phyloP scores from a whole-genome alignment of 2,888 invertebrate species.

The Hydropsyche betteni region DNA sequence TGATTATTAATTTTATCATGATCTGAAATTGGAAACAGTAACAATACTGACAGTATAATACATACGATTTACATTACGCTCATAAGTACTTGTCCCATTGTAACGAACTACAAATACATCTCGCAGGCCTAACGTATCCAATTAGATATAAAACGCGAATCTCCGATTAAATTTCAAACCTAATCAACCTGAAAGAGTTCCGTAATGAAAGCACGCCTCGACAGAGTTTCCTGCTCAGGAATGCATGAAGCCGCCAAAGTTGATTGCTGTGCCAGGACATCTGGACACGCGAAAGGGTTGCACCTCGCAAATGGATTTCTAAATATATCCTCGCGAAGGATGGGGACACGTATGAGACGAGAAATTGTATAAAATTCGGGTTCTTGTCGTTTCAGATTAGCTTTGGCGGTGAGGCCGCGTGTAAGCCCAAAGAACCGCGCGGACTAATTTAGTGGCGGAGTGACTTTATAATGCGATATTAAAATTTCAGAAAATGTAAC shows the following conservation, averaged over 20 bases:
- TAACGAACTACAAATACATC: too few species aligned
- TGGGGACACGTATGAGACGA: neutral
- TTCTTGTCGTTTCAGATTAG: neutral
- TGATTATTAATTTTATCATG: too few species aligned
- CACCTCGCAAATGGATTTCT: constrained; percentile 34
- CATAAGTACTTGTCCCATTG: too few species aligned
- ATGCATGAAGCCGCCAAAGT: constrained; percentile 40
- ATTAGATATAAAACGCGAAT: neutral
- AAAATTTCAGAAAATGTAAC: too few species aligned
- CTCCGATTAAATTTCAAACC: neutral
- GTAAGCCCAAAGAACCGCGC: neutral
- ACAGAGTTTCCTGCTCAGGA: constrained; percentile 1
- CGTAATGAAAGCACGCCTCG: constrained; percentile 34
- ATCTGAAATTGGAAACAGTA: too few species aligned
- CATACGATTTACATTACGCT: too few species aligned
- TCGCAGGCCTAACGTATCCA: too few species aligned
- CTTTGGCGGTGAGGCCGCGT: too few species aligned
- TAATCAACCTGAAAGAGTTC: neutral
- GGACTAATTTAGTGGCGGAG: neutral
- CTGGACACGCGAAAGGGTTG: neutral
- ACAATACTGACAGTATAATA: too few species aligned
- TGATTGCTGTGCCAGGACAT: constrained; percentile 28
- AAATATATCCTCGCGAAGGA: constrained; percentile 20
- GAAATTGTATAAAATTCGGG: neutral
- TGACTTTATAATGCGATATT: too few species aligned